A percentile compares a stretch with the other conserved stretches of the same genome.
Evolutionary conservation across 2,113 vertebrate genomes (phyloP).

Genomic region (Zosterops hypoxanthus): DNA sequence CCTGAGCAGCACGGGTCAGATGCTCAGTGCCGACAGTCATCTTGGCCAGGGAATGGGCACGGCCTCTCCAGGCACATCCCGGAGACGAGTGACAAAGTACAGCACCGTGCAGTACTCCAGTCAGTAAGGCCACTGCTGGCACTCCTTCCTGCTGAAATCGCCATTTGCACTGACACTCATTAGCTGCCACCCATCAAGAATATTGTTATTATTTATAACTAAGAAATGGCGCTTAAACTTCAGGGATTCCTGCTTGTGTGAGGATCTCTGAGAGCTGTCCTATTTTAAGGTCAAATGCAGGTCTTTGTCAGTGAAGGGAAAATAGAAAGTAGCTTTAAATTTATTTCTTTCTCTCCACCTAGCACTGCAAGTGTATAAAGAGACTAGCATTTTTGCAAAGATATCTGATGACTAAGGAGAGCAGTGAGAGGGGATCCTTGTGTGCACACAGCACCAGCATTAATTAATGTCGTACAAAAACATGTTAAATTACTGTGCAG

Average conservation of each 20-base stretch:
- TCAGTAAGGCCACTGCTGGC: constrained; percentile 28
- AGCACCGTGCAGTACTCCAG: constrained; percentile 70
- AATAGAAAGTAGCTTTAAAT: constrained; percentile 4
- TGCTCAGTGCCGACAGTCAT: constrained; percentile 65
- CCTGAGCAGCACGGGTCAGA: constrained; percentile 6
- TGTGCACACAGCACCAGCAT: background rate
- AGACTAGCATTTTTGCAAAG: background rate
- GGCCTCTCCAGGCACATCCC: constrained; percentile 30
- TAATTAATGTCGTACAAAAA: background rate
- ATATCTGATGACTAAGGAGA: background rate
- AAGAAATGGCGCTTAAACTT: constrained; percentile 29
- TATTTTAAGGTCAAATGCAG: constrained; percentile 7
- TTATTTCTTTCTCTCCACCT: background rate
- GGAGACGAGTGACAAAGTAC: constrained; percentile 75
- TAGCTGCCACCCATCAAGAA: constrained; percentile 17
- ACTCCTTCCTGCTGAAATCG: background rate
- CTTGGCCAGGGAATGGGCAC: constrained; percentile 69
- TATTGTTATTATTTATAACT: constrained; percentile 53
- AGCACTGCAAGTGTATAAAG: background rate
- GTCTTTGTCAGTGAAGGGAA: background rate
- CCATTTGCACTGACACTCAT: background rate
- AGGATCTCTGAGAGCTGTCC: background rate
- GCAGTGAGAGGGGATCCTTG: background rate
- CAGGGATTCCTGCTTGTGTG: background rate
- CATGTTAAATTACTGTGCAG: background rate